Conservation (phyloP, 2,888 invertebrate genomes). For the Andrena camellia region DNA sequence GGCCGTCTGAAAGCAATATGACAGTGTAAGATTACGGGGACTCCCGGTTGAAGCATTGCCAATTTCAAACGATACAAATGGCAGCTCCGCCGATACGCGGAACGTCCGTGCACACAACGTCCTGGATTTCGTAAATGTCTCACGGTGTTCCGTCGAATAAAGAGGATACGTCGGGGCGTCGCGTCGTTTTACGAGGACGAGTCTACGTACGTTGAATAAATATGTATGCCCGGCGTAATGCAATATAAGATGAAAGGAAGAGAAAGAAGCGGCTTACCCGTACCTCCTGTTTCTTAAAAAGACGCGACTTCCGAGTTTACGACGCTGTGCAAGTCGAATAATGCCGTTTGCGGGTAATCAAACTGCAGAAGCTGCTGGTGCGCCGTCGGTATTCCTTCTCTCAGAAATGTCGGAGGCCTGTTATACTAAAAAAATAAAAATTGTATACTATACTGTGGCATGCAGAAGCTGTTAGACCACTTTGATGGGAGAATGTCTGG, state of each 20-base stretch:
- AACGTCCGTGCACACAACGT: constrained; percentile 54
- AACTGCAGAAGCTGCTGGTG: constrained; percentile 7
- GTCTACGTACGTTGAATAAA: constrained; percentile 74
- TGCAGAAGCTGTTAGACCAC: no score
- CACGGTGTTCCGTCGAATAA: constrained; percentile 61
- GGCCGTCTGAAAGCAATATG: constrained; percentile 38
- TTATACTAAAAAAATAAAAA: background rate
- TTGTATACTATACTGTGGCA: background rate
- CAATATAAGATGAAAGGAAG: constrained; percentile 65
- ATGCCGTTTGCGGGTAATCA: constrained; percentile 44
- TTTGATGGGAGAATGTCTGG: no score
- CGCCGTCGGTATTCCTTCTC: background rate
- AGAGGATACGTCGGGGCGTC: constrained; percentile 65
- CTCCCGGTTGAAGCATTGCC: constrained; percentile 57
- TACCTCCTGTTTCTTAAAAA: constrained; percentile 43
- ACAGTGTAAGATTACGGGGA: constrained; percentile 55
- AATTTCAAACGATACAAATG: constrained; percentile 59
- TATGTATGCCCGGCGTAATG: constrained; percentile 71
- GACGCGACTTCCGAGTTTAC: constrained; percentile 40
- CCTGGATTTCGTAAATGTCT: constrained; percentile 69
- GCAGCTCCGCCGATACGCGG: constrained; percentile 59
- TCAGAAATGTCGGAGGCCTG: background rate
- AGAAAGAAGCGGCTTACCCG: constrained; percentile 47
- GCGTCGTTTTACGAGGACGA: constrained; percentile 67
- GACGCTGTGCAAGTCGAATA: constrained; percentile 19